Evolutionary conservation across 2,888 invertebrate species (phyloP).

Genomic region (Cenopis cana): DNA sequence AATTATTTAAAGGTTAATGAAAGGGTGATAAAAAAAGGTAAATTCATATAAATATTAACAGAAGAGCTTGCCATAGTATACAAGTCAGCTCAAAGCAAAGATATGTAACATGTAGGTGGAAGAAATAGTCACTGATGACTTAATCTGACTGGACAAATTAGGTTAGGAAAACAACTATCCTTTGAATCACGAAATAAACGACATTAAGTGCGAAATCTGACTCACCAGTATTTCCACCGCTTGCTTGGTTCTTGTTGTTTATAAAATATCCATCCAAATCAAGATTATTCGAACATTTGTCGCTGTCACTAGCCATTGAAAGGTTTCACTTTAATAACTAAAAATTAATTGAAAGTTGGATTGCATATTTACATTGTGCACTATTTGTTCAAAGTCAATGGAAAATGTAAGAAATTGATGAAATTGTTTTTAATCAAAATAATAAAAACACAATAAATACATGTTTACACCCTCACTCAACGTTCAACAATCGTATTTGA

Average conservation of each 20-base stretch:
- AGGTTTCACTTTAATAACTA: slow-evolving; percentile 52
- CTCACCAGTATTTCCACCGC: slow-evolving; percentile 71
- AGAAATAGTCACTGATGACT: slow-evolving; percentile 40
- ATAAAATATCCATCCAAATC: slow-evolving; percentile 78
- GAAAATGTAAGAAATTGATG: slow-evolving; percentile 3
- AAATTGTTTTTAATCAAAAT: slow-evolving; percentile 53
- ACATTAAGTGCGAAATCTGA: slow-evolving; percentile 30
- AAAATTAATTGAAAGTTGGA: slow-evolving; percentile 23
- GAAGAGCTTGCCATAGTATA: background rate
- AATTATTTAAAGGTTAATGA: too few relatives aligned
- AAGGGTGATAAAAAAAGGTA: too few relatives aligned
- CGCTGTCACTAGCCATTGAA: slow-evolving; percentile 84
- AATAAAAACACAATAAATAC: slow-evolving; percentile 58
- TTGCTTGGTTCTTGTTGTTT: slow-evolving; percentile 70
- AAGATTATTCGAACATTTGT: slow-evolving; percentile 79
- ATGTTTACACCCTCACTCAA: slow-evolving; percentile 73
- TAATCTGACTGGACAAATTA: slow-evolving; percentile 37
- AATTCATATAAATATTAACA: background rate
- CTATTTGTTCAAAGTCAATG: slow-evolving; percentile 17
- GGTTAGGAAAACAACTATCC: slow-evolving; percentile 31
- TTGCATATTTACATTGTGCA: slow-evolving; percentile 35
- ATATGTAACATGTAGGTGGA: slow-evolving; percentile 39
- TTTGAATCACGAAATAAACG: slow-evolving; percentile 2
- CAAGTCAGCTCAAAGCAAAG: slow-evolving; percentile 4
- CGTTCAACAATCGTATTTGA: slow-evolving; percentile 43